Evolutionary conservation across 1,140 invertebrate species (phyloP).

Genomic region (Diabrotica virgifera): DNA sequence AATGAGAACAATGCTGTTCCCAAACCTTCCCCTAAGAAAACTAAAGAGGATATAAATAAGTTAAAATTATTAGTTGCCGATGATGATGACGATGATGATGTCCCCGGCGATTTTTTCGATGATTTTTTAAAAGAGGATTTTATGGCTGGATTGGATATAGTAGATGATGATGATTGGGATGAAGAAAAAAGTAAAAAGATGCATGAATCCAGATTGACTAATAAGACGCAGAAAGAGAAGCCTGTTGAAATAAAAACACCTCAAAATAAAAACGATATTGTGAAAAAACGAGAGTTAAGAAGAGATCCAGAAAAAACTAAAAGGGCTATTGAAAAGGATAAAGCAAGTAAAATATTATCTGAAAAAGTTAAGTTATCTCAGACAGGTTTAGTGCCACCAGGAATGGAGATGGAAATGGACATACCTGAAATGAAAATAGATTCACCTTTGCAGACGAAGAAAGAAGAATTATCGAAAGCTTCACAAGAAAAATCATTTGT

Average conservation of each 20-base stretch:
- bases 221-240: conserved; percentile 5
- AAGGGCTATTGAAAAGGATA: conserved; percentile 43
- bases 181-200: conserved; percentile 7
- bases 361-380: conserved; percentile 38
- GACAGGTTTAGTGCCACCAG: conserved; percentile 47
- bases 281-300: neutral
- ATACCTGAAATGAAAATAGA: neutral
- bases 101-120: conserved; percentile 43
- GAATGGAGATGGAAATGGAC: conserved; percentile 46
- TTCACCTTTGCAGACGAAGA: neutral
- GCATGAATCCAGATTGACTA: neutral
- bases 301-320: conserved; percentile 45
- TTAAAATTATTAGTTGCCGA: neutral
- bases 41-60: too few relatives aligned
- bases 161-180: conserved; percentile 34
- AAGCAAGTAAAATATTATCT: conserved; percentile 40
- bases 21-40: too few relatives aligned
- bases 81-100: conserved; percentile 34
- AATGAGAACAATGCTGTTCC: too few relatives aligned
- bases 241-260: conserved; percentile 10
- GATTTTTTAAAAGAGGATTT: conserved; percentile 44
- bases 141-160: conserved; percentile 42
- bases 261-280: conserved; percentile 5
- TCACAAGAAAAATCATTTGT: too few relatives aligned
- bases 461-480: neutral